phyloP scores from a whole-genome alignment of 1,140 invertebrate genomes.

The Schmidtea mediterranea region DNA sequence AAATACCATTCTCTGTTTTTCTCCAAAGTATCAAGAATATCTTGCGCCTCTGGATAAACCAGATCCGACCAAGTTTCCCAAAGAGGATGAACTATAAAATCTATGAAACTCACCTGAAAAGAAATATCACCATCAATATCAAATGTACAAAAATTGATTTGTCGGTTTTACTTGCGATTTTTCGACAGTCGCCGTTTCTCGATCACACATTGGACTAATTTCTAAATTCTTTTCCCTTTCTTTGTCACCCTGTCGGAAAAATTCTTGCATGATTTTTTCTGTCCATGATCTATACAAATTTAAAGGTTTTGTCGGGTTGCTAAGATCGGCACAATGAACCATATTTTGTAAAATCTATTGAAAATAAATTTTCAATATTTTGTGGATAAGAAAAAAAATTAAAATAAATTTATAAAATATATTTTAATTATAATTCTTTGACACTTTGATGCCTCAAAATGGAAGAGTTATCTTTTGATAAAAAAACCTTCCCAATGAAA shows the following conservation, averaged over 20 bases:
- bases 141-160: no score
- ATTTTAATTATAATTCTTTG: no score
- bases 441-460: no score
- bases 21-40: slow-evolving; percentile 7
- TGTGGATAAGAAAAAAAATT: no score
- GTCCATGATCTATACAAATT: slow-evolving; percentile 65
- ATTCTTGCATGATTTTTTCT: slow-evolving; percentile 68
- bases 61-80: slow-evolving; percentile 10
- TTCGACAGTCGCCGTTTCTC: slow-evolving; percentile 3
- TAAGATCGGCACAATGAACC: slow-evolving; percentile 82
- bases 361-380: no score
- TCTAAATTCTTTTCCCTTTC: slow-evolving; percentile 5
- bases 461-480: no score
- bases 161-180: slow-evolving; percentile 4
- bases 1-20: slow-evolving; percentile 5
- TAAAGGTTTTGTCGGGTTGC: slow-evolving; percentile 78
- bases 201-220: slow-evolving; percentile 9
- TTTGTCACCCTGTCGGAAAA: slow-evolving; percentile 49
- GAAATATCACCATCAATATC: no score
- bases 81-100: slow-evolving; percentile 9
- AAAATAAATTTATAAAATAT: no score
- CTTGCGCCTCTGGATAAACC: slow-evolving; percentile 7
- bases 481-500: no score
- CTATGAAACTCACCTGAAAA: slow-evolving; percentile 8
- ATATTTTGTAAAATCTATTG: slow-evolving; percentile 43